Evolutionary conservation across 2,797 vertebrate species (phyloP).

Genomic region (Peromyscus nudipes): DNA sequence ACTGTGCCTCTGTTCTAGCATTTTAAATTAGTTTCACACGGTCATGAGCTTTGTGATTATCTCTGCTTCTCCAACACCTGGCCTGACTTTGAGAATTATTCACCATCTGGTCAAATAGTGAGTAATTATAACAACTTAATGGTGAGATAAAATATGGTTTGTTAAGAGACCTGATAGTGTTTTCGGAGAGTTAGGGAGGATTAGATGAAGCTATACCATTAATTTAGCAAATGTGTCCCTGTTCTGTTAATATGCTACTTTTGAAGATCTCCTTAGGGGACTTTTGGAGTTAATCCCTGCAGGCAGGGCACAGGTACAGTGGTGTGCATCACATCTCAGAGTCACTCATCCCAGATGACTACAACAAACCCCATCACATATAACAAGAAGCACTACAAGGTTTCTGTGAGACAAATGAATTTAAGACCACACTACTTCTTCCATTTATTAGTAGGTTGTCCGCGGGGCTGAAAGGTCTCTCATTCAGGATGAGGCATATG

Average conservation of each 20-base stretch:
- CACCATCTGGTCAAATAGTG: conserved; percentile 88
- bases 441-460: conserved; percentile 72
- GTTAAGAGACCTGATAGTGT: conserved; percentile 81
- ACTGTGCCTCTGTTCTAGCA: conserved; percentile 73
- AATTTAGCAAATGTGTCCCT: conserved; percentile 55
- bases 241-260: conserved; percentile 1
- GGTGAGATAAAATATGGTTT: conserved; percentile 83
- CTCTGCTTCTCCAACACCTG: conserved; percentile 88
- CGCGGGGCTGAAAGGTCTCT: conserved; percentile 48
- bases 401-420: conserved; percentile 72
- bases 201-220: conserved; percentile 81
- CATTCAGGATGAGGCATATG: conserved; percentile 50
- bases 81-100: conserved; percentile 87
- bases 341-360: conserved; percentile 64
- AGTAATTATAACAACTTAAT: conserved; percentile 88
- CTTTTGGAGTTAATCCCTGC: conserved; percentile 72
- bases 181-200: conserved; percentile 76
- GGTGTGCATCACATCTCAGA: conserved; percentile 58
- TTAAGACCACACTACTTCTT: conserved; percentile 66
- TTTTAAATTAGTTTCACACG: conserved; percentile 88
- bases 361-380: conserved; percentile 72
- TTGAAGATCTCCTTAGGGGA: conserved; percentile 65
- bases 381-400: conserved; percentile 79
- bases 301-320: conserved; percentile 66
- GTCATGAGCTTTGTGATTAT: conserved; percentile 88